Evolutionary conservation across 2,888 invertebrate species (phyloP).

Genomic region (Nematopogon swammerdamellus): DNA sequence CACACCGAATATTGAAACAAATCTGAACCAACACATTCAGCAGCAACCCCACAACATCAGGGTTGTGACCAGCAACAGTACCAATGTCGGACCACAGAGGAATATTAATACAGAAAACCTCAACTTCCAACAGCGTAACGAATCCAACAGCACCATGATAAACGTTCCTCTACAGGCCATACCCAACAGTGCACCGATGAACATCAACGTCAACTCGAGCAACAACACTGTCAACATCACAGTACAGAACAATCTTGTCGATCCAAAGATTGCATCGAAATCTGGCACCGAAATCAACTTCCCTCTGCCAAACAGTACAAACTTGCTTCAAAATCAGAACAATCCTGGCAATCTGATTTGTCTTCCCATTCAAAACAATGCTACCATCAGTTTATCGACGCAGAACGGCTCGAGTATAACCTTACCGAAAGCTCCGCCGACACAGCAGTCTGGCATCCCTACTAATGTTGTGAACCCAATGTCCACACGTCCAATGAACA

Average conservation of each 20-base stretch:
- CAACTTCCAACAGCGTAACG: constrained; percentile 40
- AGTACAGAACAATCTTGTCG: constrained; percentile 47
- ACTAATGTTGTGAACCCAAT: constrained; percentile 72
- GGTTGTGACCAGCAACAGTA: constrained; percentile 40
- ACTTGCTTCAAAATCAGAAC: constrained; percentile 33
- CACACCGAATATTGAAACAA: constrained; percentile 32
- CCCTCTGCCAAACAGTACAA: constrained; percentile 35
- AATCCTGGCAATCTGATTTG: constrained; percentile 39
- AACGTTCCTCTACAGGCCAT: constrained; percentile 51
- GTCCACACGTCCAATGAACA: constrained; percentile 68
- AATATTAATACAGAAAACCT: constrained; percentile 25
- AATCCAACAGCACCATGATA: constrained; percentile 42
- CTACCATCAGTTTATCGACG: constrained; percentile 44
- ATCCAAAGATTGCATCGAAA: constrained; percentile 48
- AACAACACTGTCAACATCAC: constrained; percentile 50
- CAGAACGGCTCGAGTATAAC: constrained; percentile 56
- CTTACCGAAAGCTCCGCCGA: constrained; percentile 58
- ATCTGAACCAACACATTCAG: constrained; percentile 34
- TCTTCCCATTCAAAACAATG: constrained; percentile 37
- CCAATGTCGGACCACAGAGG: constrained; percentile 28
- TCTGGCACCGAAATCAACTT: constrained; percentile 38
- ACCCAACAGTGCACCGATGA: constrained; percentile 51
- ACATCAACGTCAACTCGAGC: constrained; percentile 49
- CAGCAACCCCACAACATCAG: constrained; percentile 44
- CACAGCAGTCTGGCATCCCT: constrained; percentile 61